Conservation (phyloP, 2,888 invertebrate genomes). For the Andricus quercusramuli region DNA sequence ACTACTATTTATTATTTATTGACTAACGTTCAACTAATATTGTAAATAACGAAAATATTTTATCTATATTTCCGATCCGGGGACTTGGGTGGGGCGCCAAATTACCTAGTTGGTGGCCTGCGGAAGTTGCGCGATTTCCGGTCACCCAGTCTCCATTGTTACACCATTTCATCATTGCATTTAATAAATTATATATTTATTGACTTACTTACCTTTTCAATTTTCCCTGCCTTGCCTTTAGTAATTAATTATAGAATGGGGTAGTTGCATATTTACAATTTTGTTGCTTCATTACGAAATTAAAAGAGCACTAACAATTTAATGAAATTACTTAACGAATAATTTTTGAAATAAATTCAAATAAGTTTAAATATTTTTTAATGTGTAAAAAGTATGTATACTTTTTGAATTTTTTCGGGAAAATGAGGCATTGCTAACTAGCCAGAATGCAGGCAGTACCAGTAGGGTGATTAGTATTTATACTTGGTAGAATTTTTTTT, state of each 20-base stretch:
- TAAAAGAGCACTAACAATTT: too few species aligned
- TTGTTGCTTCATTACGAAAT: too few species aligned
- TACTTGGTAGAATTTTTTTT: too few species aligned
- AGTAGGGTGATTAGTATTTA: too few species aligned
- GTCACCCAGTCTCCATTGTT: slow-evolving; percentile 72
- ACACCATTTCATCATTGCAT: slow-evolving; percentile 79
- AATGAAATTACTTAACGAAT: too few species aligned
- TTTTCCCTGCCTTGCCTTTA: slow-evolving; percentile 7
- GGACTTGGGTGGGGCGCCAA: slow-evolving; percentile 64
- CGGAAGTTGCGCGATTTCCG: slow-evolving; percentile 60
- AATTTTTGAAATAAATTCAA: too few species aligned
- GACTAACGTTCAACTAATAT: slow-evolving; percentile 78
- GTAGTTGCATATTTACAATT: too few species aligned
- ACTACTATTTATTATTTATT: slow-evolving; percentile 77
- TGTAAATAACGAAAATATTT: slow-evolving; percentile 79
- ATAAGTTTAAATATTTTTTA: too few species aligned
- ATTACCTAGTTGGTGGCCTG: slow-evolving; percentile 61
- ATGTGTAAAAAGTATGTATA: too few species aligned
- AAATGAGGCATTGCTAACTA: too few species aligned
- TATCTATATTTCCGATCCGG: slow-evolving; percentile 78
- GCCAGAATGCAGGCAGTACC: too few species aligned
- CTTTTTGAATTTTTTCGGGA: too few species aligned
- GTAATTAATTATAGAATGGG: neutral
- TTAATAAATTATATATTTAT: slow-evolving; percentile 79
- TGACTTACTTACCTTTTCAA: slow-evolving; percentile 64